Base-by-base conservation (phyloP, 2,888 invertebrate species). In the Sepiola atlantica region DNA sequence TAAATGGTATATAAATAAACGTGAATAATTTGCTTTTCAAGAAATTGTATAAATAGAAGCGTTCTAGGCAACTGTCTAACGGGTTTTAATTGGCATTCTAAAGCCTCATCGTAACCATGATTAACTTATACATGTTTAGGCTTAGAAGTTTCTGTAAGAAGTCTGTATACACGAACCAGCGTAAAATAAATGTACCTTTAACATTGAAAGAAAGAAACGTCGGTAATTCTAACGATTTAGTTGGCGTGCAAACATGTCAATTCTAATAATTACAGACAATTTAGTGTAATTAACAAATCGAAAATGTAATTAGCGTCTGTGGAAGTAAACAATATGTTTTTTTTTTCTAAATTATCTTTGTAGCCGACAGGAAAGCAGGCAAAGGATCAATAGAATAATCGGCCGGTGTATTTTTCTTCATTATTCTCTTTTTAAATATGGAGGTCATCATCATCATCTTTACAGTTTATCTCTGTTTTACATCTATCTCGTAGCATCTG, bases 231-330 rank as follows among this genome's bases (percentile, higher is more conserved):
- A n/a, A n/a, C 77, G 77, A n/a, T 77, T 77, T n/a, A 77, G 28
- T 77, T 77, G 77, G 77, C 77, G 16, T 77, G 77, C 77, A 77
- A 77, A 77, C n/a, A 61, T 16, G 77, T n/a, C 77, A 77, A 14
- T 77, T 77, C n/a, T 28, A 77, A 77, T 77, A 77, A 77, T 77
- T 77, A 28, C 77, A 77, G 77, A 77, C 77, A n/a, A 77, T 77
- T 77, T 77, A 77, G 77, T 77, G 77, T 77, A 77, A 77, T 77
- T 77, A 77, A 77, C n/a, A 77, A 77, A 77, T 77, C 28, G n/a
- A 77, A 77, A 77, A 77, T 77, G 77, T 77, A 77, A 77, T 77
- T 77, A 77, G 77, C 77, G 12, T 77, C 77, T n/a, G 10, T 10
- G 21, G 61, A 61, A 61, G 61, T 28, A 61, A 61, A 61, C 77